Base-by-base conservation (phyloP, 2,888 invertebrate genomes). In the Lacanobia oleracea region DNA sequence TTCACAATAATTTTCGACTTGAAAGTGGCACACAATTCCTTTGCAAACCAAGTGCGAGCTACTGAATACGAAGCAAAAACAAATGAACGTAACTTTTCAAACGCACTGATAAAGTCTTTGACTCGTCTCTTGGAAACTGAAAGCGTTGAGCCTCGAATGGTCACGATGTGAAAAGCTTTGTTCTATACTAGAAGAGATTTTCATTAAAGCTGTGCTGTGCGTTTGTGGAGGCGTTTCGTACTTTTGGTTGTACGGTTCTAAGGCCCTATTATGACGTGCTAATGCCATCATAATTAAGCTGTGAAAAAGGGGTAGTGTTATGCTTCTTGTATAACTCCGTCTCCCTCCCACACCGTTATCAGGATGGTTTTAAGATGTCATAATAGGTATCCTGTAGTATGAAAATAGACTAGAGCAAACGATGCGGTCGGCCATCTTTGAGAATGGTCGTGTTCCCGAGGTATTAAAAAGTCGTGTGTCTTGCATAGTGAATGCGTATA, bases 91-190 rank as follows among this genome's bases (percentile, higher is more conserved):
- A 18, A 70, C 77, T 77, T 80, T 67, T 77, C 77, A 75, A 65
- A 77, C 56, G 50, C 62, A 23, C 23, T 45, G 66, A 10, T 37
- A 51, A 45, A 83, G 67, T 67, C 84, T 84, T 85, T 84, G 84
- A 83, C 81, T 70, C 48, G 64, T 85, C 84, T 85, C 54, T 40
- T 21, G 84, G 86, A 85, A 84, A 85, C 71, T 65, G 75, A 12
- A 53, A 40, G 82, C 71, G 48, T 59, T 63, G 73, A 50, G 67
- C 37, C 59, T 18, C 82, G 66, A 63, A 65, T 48, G 40, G 72
- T 43, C 51, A 37, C 62, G n/a, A 63, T 54, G n/a, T 66, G 75
- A 14, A 18, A 18, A 27, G 56, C 63, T 64, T 70, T 73, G 54
- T 74, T 64, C 61, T 74, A 10, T 48, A 5, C 23, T 45, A 56